Conservation (phyloP, 2,797 vertebrate genomes). For the Zenarchopterus dispar region DNA sequence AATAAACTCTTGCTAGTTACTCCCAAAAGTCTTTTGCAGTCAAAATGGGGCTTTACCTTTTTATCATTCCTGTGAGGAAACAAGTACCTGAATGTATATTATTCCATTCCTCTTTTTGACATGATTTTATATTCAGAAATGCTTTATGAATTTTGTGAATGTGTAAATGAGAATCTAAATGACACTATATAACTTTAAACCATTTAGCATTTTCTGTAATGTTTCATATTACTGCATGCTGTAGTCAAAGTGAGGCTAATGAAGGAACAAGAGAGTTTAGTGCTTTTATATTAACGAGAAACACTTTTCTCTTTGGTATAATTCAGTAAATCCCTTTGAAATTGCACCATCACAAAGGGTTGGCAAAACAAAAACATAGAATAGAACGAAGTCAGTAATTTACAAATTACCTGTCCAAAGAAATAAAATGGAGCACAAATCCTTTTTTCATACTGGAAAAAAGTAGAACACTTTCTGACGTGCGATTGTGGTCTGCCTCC, state of each 20-base stretch:
- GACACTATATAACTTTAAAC: too few species aligned
- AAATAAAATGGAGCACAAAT: conserved; percentile 41
- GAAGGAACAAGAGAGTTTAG: background rate
- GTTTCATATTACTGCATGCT: conserved; percentile 1
- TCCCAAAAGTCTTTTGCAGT: too few species aligned
- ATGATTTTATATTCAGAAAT: too few species aligned
- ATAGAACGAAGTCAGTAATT: conserved; percentile 54
- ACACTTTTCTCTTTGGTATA: conserved; percentile 10
- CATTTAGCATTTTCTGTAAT: background rate
- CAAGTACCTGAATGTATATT: too few species aligned
- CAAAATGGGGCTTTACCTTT: too few species aligned
- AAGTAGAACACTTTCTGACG: conserved; percentile 11
- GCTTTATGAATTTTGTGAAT: too few species aligned
- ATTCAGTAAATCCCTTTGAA: conserved; percentile 31
- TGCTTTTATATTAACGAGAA: background rate
- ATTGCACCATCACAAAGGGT: conserved; percentile 21
- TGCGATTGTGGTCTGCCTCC: conserved; percentile 1
- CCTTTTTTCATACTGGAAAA: conserved; percentile 5
- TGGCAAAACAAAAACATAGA: conserved; percentile 34
- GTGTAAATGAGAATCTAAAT: too few species aligned
- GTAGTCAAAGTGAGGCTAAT: conserved; percentile 11
- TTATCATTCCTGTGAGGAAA: too few species aligned
- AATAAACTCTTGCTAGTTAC: too few species aligned
- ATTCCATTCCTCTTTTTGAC: too few species aligned
- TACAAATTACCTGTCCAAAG: conserved; percentile 40